Evolutionary conservation across 2,888 invertebrate genomes (phyloP).

Genomic region (Plebejus melissa): DNA sequence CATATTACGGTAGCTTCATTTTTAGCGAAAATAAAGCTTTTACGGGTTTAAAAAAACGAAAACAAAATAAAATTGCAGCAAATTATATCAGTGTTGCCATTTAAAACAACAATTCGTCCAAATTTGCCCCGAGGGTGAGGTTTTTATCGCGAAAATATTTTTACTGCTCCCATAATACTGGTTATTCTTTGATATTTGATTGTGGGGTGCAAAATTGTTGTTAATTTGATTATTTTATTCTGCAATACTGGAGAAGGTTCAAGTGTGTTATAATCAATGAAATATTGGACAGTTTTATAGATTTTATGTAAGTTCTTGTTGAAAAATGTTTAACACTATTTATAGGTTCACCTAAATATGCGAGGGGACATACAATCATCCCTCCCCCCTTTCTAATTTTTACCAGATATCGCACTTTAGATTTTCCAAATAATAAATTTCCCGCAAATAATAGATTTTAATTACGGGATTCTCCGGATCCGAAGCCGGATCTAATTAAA

Average conservation of each 20-base stretch:
- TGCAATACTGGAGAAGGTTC: too few relatives aligned
- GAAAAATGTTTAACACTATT: too few relatives aligned
- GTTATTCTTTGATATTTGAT: background rate
- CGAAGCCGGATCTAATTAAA: slow-evolving; percentile 7
- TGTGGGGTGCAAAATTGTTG: background rate
- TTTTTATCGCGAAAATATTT: slow-evolving; percentile 15
- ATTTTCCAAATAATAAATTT: background rate
- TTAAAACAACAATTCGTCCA: slow-evolving; percentile 16
- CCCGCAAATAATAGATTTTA: background rate
- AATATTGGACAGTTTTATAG: too few relatives aligned
- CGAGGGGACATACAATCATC: too few relatives aligned
- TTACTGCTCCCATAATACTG: slow-evolving; percentile 3
- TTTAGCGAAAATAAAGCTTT: background rate
- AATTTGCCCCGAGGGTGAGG: background rate
- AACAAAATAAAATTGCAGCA: background rate
- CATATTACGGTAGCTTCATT: background rate
- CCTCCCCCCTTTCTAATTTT: background rate
- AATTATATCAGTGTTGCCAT: slow-evolving; percentile 18
- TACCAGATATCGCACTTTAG: background rate
- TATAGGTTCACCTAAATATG: too few relatives aligned
- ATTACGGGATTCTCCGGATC: background rate
- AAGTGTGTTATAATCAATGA: too few relatives aligned
- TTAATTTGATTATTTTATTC: background rate
- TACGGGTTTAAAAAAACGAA: background rate
- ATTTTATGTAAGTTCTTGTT: too few relatives aligned